Conservation (phyloP, 1,140 invertebrate genomes). For the Amphibalanus amphitrite region DNA sequence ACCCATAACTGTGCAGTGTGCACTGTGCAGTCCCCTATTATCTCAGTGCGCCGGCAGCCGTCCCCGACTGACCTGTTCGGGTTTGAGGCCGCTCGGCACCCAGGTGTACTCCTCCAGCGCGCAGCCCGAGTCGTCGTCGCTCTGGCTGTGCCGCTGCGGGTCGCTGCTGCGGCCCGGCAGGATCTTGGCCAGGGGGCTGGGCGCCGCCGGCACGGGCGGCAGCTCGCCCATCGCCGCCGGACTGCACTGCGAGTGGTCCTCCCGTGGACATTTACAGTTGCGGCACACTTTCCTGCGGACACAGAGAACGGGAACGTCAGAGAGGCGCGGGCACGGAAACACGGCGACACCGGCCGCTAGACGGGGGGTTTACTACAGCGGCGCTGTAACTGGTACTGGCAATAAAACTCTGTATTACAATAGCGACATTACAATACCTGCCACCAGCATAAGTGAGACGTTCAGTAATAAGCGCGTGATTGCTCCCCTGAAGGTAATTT, state of each 20-base stretch:
- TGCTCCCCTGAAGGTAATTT: too few relatives aligned
- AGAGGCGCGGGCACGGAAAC: neutral
- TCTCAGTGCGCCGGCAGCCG: too few relatives aligned
- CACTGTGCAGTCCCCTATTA: too few relatives aligned
- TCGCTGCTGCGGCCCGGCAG: conserved; percentile 29
- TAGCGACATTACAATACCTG: too few relatives aligned
- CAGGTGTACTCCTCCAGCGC: conserved; percentile 95
- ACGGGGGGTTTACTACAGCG: too few relatives aligned
- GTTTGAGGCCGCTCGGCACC: conserved; percentile 86
- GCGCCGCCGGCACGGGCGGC: conserved; percentile 8
- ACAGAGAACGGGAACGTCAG: neutral
- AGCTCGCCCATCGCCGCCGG: conserved; percentile 11
- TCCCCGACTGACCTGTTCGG: conserved; percentile 71
- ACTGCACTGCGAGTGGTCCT: conserved; percentile 33
- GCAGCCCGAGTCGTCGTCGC: conserved; percentile 91
- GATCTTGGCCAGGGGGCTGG: conserved; percentile 24
- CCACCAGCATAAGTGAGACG: too few relatives aligned
- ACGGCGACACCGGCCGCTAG: too few relatives aligned
- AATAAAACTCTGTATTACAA: too few relatives aligned
- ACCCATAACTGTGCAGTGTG: too few relatives aligned
- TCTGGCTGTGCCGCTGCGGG: conserved; percentile 75
- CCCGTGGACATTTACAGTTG: conserved; percentile 47
- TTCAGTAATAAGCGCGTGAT: too few relatives aligned
- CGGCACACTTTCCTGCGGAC: conserved; percentile 44
- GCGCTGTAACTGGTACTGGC: too few relatives aligned